Base-by-base conservation (phyloP, 2,113 vertebrate species). In the Crypturellus undulatus region DNA sequence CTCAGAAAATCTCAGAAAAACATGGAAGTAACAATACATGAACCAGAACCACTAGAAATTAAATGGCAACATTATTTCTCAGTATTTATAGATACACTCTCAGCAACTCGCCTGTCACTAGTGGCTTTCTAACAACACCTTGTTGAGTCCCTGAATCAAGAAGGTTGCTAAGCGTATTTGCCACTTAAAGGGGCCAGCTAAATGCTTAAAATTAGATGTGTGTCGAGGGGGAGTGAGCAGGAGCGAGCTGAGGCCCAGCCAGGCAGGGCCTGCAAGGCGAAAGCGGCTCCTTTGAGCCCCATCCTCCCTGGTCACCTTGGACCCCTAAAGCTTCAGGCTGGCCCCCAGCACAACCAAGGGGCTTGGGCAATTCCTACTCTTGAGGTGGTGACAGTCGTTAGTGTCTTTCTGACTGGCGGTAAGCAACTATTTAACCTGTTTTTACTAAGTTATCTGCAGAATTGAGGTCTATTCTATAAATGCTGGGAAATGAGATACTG, bases 1-100 rank as follows among this genome's bases (percentile, higher is more conserved):
- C 40, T 89, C 92, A 96, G 63, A 91, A 95, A 95, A 92, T 7
- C 64, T 40, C 92, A 79, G 49, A 84, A 88, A 84, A 84, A 79
- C 68, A 51, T 38, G 16, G 64, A 59, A 92, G 52, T 14, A 84
- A 79, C 36, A 84, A 88, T 79, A 67, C 26, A 69, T 22, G 56
- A 36, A 92, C 71, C 25, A 87, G 68, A 14, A 91, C 42, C 16
- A 25, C 76, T 47, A 52, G 43, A 89, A 93, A 94, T 88, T 7
- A 94, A 93, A 56, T 32, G 32, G 71, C 54, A 67, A 32, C 47
- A 30, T 62, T 65, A 83, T 63, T 0, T 3, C 73, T 76, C 15
- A 30, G 38, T 82, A 83, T 78, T 91, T 84, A 80, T 15, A 64
- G 75, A 38, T 67, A 25, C 1, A 52, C 52, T 89, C 64, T 95